Evolutionary conservation across 2,797 vertebrate species (phyloP), one percentile per base, ranked within the genome.

Genomic region (Malurus splendens): DNA sequence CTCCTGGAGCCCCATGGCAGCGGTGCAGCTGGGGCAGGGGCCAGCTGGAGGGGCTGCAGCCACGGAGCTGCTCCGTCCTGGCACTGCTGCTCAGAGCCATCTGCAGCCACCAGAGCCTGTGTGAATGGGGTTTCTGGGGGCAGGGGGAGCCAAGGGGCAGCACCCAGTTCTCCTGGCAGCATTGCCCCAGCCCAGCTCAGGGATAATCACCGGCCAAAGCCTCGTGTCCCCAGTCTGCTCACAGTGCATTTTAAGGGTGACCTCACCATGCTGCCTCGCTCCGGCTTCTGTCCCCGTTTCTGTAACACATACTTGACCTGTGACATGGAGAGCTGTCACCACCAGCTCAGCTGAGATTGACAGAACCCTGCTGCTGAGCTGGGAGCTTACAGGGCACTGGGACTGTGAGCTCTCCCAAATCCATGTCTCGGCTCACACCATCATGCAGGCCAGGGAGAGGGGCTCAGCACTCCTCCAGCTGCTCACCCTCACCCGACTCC

Each of bases 61-160:
- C 12, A 4, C 0, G 0, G 15, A 28, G n/a, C 28, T 30, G 45
- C 78, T 14, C 13, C 0, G 0, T 12, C 20, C 50, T 11, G 62
- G 56, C 30, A 60, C 18, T 28, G 0, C 50, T 17, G 9, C 16
- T 51, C 33, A 20, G 17, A 44, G 47, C 47, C n/a, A 4, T 41
- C 10, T 20, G 39, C 75, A 61, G 52, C 48, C 70, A 1, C 15
- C 2, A 1, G 10, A 52, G 38, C 20, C 23, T 2, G 3, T 0
- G 48, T 5, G n/a, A 44, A 4, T 10, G 1, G 45, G 7, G 20
- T 32, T 3, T 23, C 28, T 0, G 1, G 25, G 55, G 18, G 30
- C 36, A 39, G 8, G 24, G 32, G 57, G 18, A 39, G 19, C 19
- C 62, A 9, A 18, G 14, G 32, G 81, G 41, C 84, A 85, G 66